These are phyloP conservation scores for Chymomyza costata DNA, from an alignment of 1,140 invertebrate genomes.

Conservation along the genomic window DNA sequence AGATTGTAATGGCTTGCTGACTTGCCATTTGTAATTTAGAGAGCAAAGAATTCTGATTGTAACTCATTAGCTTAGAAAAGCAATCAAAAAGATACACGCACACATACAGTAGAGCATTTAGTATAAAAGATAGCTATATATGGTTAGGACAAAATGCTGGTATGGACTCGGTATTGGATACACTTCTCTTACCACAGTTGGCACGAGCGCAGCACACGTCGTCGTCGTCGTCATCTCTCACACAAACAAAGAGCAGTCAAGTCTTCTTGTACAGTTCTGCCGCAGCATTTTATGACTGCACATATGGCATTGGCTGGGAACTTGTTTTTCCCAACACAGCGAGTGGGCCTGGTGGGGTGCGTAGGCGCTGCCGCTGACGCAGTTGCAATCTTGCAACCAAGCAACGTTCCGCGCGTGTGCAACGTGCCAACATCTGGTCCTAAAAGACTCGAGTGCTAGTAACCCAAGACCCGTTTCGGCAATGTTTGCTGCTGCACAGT, in stretches of 20 bases:
- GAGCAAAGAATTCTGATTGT: conserved; percentile 24
- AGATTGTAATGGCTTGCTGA: conserved; percentile 21
- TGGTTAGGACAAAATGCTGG: no score
- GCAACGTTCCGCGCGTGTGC: conserved; percentile 51
- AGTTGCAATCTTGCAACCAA: not conserved
- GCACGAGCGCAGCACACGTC: conserved; percentile 69
- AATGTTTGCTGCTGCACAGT: conserved; percentile 30
- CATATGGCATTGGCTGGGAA: conserved; percentile 31
- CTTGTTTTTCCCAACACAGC: no score
- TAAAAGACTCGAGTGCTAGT: no score
- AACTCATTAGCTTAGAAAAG: conserved; percentile 31
- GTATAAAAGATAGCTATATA: no score
- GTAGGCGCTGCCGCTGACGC: conserved; percentile 39
- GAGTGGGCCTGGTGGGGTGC: conserved; percentile 56
- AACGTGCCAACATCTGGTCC: conserved; percentile 62
- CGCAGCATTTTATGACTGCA: conserved; percentile 50
- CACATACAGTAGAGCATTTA: conserved; percentile 3
- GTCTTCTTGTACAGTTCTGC: conserved; percentile 56
- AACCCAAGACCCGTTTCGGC: conserved; percentile 61
- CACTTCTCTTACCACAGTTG: conserved; percentile 40
- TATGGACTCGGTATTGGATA: no score
- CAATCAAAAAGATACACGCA: not conserved
- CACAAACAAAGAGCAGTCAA: not conserved
- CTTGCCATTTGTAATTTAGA: not conserved
- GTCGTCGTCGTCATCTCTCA: conserved; percentile 9